A percentile compares a stretch with the other conserved stretches of the same genome.
Conservation (phyloP, 1,140 invertebrate genomes). For the Procambarus clarkii region DNA sequence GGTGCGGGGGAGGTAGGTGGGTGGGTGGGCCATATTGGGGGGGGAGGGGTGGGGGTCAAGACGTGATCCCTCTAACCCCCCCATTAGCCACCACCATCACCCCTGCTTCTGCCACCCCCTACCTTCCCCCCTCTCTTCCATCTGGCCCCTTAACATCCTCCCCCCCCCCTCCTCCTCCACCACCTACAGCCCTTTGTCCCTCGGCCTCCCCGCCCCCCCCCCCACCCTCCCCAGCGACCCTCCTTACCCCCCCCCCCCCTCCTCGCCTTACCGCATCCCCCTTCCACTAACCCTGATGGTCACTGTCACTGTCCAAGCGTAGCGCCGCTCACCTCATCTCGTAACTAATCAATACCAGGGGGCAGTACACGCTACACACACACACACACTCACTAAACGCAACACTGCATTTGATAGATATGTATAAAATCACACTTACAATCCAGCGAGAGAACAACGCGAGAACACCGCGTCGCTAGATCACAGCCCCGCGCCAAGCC, state of each 20-base stretch:
- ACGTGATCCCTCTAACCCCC: slow-evolving; percentile 59
- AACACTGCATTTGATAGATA: not conserved
- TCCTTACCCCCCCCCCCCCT: slow-evolving; percentile 15
- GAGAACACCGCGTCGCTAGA: slow-evolving; percentile 1
- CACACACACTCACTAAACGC: slow-evolving; percentile 24
- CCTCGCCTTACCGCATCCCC: slow-evolving; percentile 39
- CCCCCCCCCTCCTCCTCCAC: slow-evolving; percentile 46
- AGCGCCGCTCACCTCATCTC: slow-evolving; percentile 54
- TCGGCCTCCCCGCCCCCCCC: slow-evolving; percentile 36
- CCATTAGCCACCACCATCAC: slow-evolving; percentile 47
- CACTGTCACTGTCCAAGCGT: slow-evolving; percentile 69
- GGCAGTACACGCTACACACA: slow-evolving; percentile 7
- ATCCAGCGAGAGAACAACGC: slow-evolving; percentile 6
- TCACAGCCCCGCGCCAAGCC: not conserved
- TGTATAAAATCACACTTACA: slow-evolving; percentile 48
- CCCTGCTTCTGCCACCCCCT: slow-evolving; percentile 47
- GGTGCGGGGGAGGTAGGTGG: slow-evolving; percentile 63
- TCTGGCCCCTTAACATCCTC: slow-evolving; percentile 17
- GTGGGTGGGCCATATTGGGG: slow-evolving; percentile 13
- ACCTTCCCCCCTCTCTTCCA: slow-evolving; percentile 7
- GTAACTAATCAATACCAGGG: slow-evolving; percentile 64
- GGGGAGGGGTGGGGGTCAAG: slow-evolving; percentile 53
- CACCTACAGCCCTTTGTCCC: slow-evolving; percentile 62
- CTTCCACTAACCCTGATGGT: slow-evolving; percentile 64
- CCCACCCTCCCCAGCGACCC: slow-evolving; percentile 20